Conservation (phyloP, 2,888 invertebrate genomes). For the Orchesella flavescens region DNA sequence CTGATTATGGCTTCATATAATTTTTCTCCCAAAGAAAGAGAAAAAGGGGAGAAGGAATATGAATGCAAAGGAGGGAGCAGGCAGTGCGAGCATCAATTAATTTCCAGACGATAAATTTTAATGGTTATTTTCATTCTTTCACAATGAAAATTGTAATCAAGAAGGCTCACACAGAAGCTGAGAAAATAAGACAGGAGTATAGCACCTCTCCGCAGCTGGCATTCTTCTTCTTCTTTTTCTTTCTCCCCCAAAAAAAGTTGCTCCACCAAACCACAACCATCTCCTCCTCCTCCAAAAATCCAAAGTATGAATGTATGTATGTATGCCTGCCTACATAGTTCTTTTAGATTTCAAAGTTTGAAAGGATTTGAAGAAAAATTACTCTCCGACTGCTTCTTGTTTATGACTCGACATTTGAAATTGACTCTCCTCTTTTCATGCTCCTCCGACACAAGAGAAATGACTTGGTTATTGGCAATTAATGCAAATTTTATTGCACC, state of each 20-base stretch:
- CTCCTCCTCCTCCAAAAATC: conserved; percentile 32
- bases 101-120: conserved; percentile 65
- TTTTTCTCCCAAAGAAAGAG: background rate
- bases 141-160: conserved; percentile 15
- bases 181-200: conserved; percentile 35
- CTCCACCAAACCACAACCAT: too few relatives aligned
- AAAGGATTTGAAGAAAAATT: background rate
- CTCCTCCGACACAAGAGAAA: conserved; percentile 48
- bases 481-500: conserved; percentile 64
- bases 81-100: conserved; percentile 57
- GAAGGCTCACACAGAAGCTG: conserved; percentile 18
- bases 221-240: conserved; percentile 38
- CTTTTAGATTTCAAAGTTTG: background rate
- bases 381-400: too few relatives aligned
- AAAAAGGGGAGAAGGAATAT: conserved; percentile 27
- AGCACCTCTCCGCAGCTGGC: conserved; percentile 40
- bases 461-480: conserved; percentile 65
- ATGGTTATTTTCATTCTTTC: conserved; percentile 61
- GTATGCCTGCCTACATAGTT: background rate
- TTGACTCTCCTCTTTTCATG: background rate
- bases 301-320: too few relatives aligned
- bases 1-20: conserved; percentile 55
- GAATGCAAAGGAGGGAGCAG: background rate
- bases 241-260: background rate
- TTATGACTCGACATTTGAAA: too few relatives aligned